Evolutionary conservation across 2,888 invertebrate species (phyloP), one percentile per base, ranked within the genome.

Genomic region (Aproaerema taeniolella): DNA sequence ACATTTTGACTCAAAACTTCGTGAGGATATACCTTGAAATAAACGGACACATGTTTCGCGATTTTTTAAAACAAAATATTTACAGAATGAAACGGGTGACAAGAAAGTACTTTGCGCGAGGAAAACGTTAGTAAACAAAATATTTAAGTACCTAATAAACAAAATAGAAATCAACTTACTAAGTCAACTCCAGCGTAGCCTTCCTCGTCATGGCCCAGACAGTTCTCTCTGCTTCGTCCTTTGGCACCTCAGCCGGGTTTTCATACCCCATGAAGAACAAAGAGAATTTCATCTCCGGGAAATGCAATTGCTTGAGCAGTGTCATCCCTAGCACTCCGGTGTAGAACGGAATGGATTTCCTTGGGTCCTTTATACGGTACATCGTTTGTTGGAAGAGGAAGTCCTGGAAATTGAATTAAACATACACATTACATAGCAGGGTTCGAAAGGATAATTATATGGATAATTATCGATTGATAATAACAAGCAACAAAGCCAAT

Each of bases 381-480:
- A 98, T 98, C 0, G 97, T 98, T 88, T 98, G 98, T 87, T 98
- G 97, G 80, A 98, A 94, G 53, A 97, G 89, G 71, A 95, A 98
- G 42, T 95, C 95, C 93, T 95, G 79, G 34, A 79, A 77, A 14
- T n/a, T 16, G 3, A 28, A 17, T n/a, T 25, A 33, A 13, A 28
- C 20, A 29, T 8, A 20, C 20, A 20, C 8, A n/a, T n/a, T n/a
- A n/a, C n/a, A n/a, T n/a, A n/a, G n/a, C 12, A 8, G 16, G 25
- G n/a, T n/a, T n/a, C n/a, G n/a, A n/a, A n/a, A n/a, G n/a, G n/a
- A n/a, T n/a, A n/a, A n/a, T n/a, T n/a, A n/a, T n/a, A n/a, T n/a
- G n/a, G n/a, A n/a, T n/a, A n/a, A n/a, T n/a, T n/a, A n/a, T n/a
- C n/a, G n/a, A n/a, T n/a, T n/a, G n/a, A n/a, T n/a, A n/a, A n/a